These are phyloP conservation scores for Nothocercus julius DNA, from an alignment of 2,113 vertebrate species.

Conservation along the genomic window DNA sequence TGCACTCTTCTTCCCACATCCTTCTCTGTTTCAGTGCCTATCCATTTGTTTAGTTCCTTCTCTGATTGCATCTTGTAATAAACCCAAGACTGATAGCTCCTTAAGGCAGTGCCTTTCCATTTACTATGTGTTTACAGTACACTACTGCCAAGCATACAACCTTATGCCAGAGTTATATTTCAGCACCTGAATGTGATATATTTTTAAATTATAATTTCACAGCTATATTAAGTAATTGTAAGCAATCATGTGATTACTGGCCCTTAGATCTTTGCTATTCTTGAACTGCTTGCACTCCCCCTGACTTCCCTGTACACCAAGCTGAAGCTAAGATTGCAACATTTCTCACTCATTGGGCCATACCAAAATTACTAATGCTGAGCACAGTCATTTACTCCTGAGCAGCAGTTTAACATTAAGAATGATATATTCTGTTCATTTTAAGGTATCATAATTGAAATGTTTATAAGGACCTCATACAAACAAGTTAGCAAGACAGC, in stretches of 20 bases:
- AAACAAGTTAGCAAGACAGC: not conserved
- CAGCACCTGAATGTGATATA: not conserved
- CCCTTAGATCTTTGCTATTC: not conserved
- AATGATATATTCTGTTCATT: not conserved
- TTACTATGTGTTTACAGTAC: slow-evolving; percentile 7
- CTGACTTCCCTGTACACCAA: not conserved
- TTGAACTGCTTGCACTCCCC: not conserved
- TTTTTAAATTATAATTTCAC: slow-evolving; percentile 2
- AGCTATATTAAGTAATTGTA: not conserved
- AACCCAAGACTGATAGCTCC: slow-evolving; percentile 1
- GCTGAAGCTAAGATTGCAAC: not conserved
- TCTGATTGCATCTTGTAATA: slow-evolving; percentile 8
- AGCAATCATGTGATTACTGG: not conserved
- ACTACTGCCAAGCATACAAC: slow-evolving; percentile 7
- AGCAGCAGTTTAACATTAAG: not conserved
- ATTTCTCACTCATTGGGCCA: not conserved
- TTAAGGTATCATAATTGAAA: not conserved
- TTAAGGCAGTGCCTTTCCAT: not conserved
- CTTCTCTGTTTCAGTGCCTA: not conserved
- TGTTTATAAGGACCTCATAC: not conserved
- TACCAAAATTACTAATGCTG: not conserved
- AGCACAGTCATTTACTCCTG: not conserved
- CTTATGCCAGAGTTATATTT: not conserved
- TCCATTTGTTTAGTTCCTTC: slow-evolving; percentile 17
- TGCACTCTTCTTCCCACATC: not conserved